Evolutionary conservation across 2,888 invertebrate genomes (phyloP).

Genomic region (Acleris sparsana): DNA sequence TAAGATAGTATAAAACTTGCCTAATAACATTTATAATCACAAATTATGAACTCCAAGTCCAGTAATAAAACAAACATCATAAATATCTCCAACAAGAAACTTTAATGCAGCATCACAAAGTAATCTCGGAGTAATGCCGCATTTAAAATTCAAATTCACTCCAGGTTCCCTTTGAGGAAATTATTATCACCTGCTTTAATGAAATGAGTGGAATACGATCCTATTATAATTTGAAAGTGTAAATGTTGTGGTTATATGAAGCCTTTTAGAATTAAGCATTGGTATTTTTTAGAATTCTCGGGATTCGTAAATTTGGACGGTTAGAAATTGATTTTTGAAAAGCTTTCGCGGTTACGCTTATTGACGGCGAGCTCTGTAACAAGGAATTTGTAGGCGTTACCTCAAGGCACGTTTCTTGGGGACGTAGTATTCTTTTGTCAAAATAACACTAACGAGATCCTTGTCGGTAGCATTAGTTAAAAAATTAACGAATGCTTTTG

Average conservation of each 20-base stretch:
- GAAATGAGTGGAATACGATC: conserved; percentile 18
- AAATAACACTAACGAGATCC: neutral
- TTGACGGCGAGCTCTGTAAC: neutral
- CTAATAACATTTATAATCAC: conserved; percentile 20
- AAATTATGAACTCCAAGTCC: conserved; percentile 29
- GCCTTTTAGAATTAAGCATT: neutral
- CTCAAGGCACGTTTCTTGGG: neutral
- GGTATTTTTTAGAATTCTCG: neutral
- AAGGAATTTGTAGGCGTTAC: neutral
- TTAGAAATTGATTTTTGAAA: neutral
- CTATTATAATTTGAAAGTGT: conserved; percentile 2
- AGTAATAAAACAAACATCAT: conserved; percentile 26
- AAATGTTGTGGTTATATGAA: neutral
- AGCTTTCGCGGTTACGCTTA: neutral
- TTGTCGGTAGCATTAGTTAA: too few species aligned
- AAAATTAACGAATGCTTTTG: too few species aligned
- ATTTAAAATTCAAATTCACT: conserved; percentile 33
- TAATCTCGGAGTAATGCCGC: conserved; percentile 14
- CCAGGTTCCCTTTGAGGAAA: conserved; percentile 5
- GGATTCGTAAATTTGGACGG: neutral
- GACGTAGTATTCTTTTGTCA: neutral
- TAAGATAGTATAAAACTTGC: neutral
- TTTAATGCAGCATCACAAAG: conserved; percentile 23
- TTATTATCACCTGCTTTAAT: conserved; percentile 31
- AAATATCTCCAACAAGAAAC: conserved; percentile 22